Base-by-base conservation (phyloP, 2,888 invertebrate species). In the Cheilosia scutellata region DNA sequence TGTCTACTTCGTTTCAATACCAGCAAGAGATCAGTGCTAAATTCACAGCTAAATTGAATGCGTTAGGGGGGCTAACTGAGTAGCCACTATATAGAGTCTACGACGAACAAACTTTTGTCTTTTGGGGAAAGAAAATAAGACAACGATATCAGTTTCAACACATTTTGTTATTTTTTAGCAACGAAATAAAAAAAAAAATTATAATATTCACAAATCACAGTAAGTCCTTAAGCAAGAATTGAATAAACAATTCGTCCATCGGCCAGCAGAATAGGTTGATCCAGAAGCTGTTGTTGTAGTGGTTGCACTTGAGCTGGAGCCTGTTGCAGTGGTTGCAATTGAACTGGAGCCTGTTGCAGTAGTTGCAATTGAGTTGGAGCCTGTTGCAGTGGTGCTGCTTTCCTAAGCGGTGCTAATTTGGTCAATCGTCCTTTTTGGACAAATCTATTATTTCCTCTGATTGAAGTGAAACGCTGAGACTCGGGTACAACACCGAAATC, bases 221-320 rank as follows among this genome's bases (percentile, higher is more conserved):
- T 3, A 4, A 11, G 47, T 16, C 40, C n/a, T 65, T 33, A 83
- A 2, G 55, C 72, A 2, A 72, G 20, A 31, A 78, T 4, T 1
- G 79, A 51, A 3, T 84, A 84, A 0, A 84, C 63, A 37, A 84
- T 40, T 5, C 83, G 33, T 75, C 83, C 83, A 70, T 84, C 83
- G 13, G 83, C 44, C 7, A 84, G 25, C 0, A 75, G 37, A 31
- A 84, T 84, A 0, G 83, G 79, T 7, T 55, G 55, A 31, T 33
- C 33, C 33, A 55, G 33, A 11, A 55, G n/a, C 31, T 55, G 55
- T 31, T n/a, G 55, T 25, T 74, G 72, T 0, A 74, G 20, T 20
- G 0, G 47, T 9, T 47, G 47, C 16, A 47, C 20, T 37, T 11
- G 49, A 20, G 16, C 6, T 31, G 33, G 44, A 47, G 20, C 44